Conservation (phyloP, 1,140 invertebrate species). For the Cyclargus thomasi region DNA sequence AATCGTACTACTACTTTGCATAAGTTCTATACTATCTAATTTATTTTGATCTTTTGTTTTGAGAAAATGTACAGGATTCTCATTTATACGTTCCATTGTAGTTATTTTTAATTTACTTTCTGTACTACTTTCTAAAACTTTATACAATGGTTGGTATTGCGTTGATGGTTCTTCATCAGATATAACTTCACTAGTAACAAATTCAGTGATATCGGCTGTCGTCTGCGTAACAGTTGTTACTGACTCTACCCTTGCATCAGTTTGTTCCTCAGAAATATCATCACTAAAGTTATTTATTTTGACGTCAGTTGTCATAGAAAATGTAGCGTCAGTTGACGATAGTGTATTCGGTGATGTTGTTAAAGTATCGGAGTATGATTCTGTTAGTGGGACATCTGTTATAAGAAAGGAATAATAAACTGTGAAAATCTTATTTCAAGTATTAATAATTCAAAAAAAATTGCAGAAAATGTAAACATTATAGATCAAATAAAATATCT, state of each 20-base stretch:
- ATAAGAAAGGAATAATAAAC: constrained; percentile 52
- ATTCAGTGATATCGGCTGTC: not conserved
- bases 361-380: constrained; percentile 49
- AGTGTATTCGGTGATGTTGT: constrained; percentile 35
- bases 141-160: not conserved
- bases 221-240: not conserved
- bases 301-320: constrained; percentile 17
- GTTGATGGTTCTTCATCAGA: not conserved
- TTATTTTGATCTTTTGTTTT: constrained; percentile 29
- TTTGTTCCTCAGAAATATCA: not conserved
- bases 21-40: constrained; percentile 42
- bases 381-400: constrained; percentile 73
- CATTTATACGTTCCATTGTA: constrained; percentile 19
- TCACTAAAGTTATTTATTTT: not conserved
- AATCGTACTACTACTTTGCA: constrained; percentile 52
- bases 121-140: constrained; percentile 15
- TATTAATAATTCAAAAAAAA: not conserved
- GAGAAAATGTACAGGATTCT: constrained; percentile 4
- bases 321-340: not conserved
- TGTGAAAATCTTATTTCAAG: constrained; percentile 21
- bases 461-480: not conserved
- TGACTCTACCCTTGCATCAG: constrained; percentile 6
- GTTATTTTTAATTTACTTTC: constrained; percentile 20
- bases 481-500: not conserved
- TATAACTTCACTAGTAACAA: not conserved